These are phyloP conservation scores for Quadroppia sp. DNA, from an alignment of 2,888 invertebrate genomes.

Conservation along the genomic window DNA sequence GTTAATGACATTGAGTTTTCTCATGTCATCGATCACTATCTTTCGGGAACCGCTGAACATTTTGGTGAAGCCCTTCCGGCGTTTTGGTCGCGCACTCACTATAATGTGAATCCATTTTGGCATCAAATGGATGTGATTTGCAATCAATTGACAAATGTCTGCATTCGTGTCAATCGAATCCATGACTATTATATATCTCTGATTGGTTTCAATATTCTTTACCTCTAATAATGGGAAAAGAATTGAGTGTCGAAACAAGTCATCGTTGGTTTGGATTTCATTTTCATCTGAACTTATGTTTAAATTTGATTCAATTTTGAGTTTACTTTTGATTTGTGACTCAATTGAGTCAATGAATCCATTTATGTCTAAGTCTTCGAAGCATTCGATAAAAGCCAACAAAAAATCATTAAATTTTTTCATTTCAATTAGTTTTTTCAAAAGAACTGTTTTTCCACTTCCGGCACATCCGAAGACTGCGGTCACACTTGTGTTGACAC, in stretches of 20 bases:
- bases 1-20: slow-evolving; percentile 73
- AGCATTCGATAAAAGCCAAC: slow-evolving; percentile 23
- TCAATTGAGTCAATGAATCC: slow-evolving; percentile 8
- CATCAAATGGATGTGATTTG: slow-evolving; percentile 81
- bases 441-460: slow-evolving; percentile 39
- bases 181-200: slow-evolving; percentile 73
- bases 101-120: slow-evolving; percentile 89
- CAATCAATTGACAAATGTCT: slow-evolving; percentile 64
- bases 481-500: slow-evolving; percentile 26
- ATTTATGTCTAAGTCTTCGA: neutral
- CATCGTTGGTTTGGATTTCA: slow-evolving; percentile 58
- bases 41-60: slow-evolving; percentile 75
- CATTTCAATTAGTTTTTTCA: slow-evolving; percentile 29
- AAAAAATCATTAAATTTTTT: slow-evolving; percentile 31
- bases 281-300: neutral
- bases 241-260: slow-evolving; percentile 79
- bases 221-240: slow-evolving; percentile 79
- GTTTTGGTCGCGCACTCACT: slow-evolving; percentile 56
- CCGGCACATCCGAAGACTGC: slow-evolving; percentile 41
- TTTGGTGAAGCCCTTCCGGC: slow-evolving; percentile 72
- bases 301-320: neutral
- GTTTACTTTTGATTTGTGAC: slow-evolving; percentile 16
- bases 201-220: slow-evolving; percentile 63
- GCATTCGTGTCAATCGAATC: slow-evolving; percentile 81
- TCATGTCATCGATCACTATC: slow-evolving; percentile 80